These are phyloP conservation scores for Dendrolimus pini DNA, from an alignment of 2,888 invertebrate genomes.

Conservation along the genomic window DNA sequence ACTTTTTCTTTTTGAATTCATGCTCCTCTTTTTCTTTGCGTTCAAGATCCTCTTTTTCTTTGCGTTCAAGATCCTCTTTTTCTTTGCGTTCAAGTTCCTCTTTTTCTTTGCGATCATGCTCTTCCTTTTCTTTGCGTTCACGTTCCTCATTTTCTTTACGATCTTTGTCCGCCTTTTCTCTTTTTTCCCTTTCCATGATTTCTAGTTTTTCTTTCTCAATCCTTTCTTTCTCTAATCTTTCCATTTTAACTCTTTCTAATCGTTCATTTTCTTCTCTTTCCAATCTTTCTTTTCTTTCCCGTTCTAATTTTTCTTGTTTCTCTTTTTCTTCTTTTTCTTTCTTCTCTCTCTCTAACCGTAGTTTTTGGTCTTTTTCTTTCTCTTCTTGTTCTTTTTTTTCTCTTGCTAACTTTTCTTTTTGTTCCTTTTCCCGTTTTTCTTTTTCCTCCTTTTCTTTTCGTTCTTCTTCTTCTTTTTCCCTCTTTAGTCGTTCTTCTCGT, in stretches of 20 bases:
- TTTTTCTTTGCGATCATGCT: conserved; percentile 9
- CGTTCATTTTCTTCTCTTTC: background rate
- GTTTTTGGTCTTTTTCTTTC: conserved; percentile 2
- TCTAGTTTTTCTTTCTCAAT: background rate
- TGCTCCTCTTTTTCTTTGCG: too few relatives aligned
- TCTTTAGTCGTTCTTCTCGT: conserved; percentile 5
- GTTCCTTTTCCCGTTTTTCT: background rate
- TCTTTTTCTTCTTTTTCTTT: conserved; percentile 1
- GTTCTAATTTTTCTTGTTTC: conserved; percentile 3
- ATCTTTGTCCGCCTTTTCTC: background rate
- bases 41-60: too few relatives aligned
- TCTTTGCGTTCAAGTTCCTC: too few relatives aligned
- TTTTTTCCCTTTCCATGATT: background rate
- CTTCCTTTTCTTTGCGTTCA: conserved; percentile 1
- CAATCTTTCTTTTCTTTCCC: background rate
- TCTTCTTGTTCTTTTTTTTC: conserved; percentile 3
- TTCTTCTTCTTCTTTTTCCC: conserved; percentile 4
- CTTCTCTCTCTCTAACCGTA: background rate
- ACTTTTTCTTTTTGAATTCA: background rate
- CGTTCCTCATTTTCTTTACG: background rate
- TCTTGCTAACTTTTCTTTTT: conserved; percentile 2
- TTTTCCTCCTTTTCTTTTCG: background rate
- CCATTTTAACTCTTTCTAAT: background rate
- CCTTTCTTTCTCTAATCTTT: background rate
- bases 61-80: too few relatives aligned